Evolutionary conservation across 2,888 invertebrate species (phyloP).

Genomic region (Tillus elongatus): DNA sequence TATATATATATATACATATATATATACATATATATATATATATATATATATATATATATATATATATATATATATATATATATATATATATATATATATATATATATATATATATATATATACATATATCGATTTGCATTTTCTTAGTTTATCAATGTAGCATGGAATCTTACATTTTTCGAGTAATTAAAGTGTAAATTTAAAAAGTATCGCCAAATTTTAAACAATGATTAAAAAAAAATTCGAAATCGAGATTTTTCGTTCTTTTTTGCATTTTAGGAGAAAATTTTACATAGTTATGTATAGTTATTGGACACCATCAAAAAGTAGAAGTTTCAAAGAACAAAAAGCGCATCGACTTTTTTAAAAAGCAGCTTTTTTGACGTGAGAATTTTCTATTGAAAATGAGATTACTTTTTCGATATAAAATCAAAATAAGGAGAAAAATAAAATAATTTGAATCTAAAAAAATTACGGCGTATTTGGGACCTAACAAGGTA

Average conservation of each 20-base stretch:
- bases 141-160: constrained; percentile 1
- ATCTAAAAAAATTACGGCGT: constrained; percentile 2
- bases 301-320: not conserved
- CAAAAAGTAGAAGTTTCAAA: not conserved
- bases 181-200: constrained; percentile 2
- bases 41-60: no score
- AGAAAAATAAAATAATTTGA: constrained; percentile 8
- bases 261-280: not conserved
- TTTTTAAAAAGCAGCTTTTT: not conserved
- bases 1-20: no score
- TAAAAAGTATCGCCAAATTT: not conserved
- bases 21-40: no score
- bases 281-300: not conserved
- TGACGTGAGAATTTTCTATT: constrained; percentile 1
- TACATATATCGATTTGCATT: not conserved
- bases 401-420: not conserved
- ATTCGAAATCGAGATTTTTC: constrained; percentile 1
- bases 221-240: not conserved
- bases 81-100: no score
- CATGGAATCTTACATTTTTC: not conserved
- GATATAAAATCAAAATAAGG: constrained; percentile 9
- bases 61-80: no score
- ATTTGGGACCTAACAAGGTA: constrained; percentile 3
- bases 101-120: no score
- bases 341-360: constrained; percentile 1